Evolutionary conservation across 2,113 vertebrate genomes (phyloP), one percentile per base, ranked within the genome.

Genomic region (Helogale parvula): DNA sequence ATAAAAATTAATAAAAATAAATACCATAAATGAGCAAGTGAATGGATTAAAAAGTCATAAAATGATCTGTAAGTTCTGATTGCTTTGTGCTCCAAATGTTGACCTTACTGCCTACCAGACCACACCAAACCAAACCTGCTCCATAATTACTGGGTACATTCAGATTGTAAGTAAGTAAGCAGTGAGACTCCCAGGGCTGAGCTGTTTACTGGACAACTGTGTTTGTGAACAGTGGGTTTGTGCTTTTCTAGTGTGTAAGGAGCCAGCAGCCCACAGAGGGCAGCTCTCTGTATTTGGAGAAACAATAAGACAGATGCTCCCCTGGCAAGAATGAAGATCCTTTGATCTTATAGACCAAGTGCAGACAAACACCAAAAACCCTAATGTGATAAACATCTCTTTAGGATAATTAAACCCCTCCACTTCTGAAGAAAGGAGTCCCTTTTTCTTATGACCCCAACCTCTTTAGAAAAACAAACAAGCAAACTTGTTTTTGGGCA

Each of bases 201-300:
- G 33, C 50, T 14, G 57, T 91, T 83, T 77, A 52, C 84, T 65
- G 54, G 79, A 93, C 77, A 74, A 15, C 10, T 41, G 52, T 52
- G 38, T 25, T 2, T 41, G 21, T 41, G 91, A 50, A 90, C 25
- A 77, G 66, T 57, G 45, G 57, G 27, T 16, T 57, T 35, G 21
- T 8, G 4, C 52, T 17, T 69, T 33, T 74, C 31, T 33, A 5
- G 15, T 16, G 12, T 29, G 33, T 15, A 23, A 90, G 47, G 9
- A 63, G 16, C 38, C 33, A 29, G 54, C 77, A 79, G 27, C 76
- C 81, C 54, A 14, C 33, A 50, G 45, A 71, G 17, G 16, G 29
- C 41, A 47, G 50, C 38, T 69, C 65, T 81, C 88, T 92, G 27
- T 72, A 66, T 94, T 85, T 97, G 90, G 91, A 89, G 50, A 92